Evolutionary conservation across 2,888 invertebrate species (phyloP).

Genomic region (Pantelozetes paolii): DNA sequence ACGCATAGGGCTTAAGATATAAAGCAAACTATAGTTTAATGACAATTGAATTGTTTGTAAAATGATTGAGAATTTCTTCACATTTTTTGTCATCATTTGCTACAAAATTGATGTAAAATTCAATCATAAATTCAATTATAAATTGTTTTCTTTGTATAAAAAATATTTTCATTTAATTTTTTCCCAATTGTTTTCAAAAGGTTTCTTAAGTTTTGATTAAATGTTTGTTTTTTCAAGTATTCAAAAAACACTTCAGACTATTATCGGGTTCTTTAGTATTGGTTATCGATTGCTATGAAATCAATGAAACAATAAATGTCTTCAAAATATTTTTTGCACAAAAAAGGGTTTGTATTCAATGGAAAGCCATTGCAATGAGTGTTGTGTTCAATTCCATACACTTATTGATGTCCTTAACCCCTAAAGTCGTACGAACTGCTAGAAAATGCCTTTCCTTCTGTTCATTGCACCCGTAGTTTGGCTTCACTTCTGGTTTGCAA

Average conservation of each 20-base stretch:
- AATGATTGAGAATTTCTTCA: neutral
- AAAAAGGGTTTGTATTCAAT: neutral
- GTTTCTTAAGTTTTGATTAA: neutral
- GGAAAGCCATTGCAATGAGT: neutral
- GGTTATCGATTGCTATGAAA: neutral
- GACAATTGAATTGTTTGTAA: neutral
- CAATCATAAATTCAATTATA: neutral
- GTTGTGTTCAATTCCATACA: neutral
- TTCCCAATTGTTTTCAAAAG: neutral
- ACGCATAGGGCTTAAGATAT: neutral
- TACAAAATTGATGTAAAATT: neutral
- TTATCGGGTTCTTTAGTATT: neutral
- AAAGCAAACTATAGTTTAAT: neutral
- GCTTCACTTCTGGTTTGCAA: neutral
- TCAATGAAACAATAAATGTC: neutral
- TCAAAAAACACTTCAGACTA: neutral
- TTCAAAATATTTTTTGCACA: neutral
- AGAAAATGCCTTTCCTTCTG: neutral
- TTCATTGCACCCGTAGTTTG: neutral
- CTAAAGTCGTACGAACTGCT: neutral
- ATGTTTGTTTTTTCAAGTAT: neutral
- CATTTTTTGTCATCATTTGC: neutral
- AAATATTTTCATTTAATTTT: neutral
- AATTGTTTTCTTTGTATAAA: neutral
- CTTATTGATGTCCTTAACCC: slow-evolving; percentile 6